Evolutionary conservation across 2,113 vertebrate species (phyloP).

Genomic region (Turdus rufiventris): DNA sequence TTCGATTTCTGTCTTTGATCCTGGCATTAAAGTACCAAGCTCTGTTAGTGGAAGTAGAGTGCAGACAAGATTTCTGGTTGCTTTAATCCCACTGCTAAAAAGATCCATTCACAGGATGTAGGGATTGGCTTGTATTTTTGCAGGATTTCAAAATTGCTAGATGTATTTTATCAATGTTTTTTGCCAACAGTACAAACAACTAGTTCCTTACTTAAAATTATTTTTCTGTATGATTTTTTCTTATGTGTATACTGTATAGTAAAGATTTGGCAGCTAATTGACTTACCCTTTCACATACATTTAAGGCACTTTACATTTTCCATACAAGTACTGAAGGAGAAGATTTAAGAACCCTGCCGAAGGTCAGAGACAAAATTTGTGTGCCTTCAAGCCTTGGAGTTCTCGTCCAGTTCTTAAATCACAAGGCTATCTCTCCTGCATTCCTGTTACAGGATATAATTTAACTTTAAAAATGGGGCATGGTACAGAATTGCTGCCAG

Average conservation of each 20-base stretch:
- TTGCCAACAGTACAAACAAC: background rate
- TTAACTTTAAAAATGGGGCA: background rate
- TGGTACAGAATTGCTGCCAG: background rate
- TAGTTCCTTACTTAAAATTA: background rate
- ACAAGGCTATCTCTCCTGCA: background rate
- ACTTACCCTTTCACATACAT: background rate
- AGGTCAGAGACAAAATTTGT: background rate
- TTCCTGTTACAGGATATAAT: background rate
- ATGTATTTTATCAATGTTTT: background rate
- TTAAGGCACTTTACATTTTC: background rate
- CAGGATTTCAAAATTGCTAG: background rate
- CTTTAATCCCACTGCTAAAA: conserved; percentile 5
- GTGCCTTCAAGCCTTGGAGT: background rate
- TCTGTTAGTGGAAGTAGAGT: conserved; percentile 1
- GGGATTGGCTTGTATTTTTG: background rate
- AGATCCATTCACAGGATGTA: background rate
- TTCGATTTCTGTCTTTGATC: conserved; percentile 61
- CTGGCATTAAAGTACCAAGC: background rate
- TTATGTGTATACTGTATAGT: accelerated
- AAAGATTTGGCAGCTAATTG: background rate
- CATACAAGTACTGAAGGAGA: background rate
- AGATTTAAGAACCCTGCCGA: background rate
- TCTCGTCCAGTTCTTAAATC: conserved; percentile 12
- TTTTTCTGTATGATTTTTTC: background rate
- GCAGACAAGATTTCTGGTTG: background rate